Evolutionary conservation across 2,888 invertebrate species (phyloP).

Genomic region (Atrina japonica): DNA sequence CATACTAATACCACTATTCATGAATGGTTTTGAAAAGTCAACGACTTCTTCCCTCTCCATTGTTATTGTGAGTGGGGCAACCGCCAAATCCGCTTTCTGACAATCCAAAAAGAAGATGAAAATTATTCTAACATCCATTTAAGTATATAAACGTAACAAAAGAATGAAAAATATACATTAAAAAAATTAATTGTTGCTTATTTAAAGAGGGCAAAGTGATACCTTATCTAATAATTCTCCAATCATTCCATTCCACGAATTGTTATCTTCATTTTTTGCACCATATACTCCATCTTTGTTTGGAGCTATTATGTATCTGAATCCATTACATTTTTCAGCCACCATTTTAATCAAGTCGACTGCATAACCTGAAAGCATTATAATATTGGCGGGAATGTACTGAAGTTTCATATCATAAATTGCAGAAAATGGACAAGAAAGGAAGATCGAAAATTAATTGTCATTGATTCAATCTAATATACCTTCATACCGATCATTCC

Average conservation of each 20-base stretch:
- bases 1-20: constrained; percentile 96
- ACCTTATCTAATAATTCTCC: constrained; percentile 72
- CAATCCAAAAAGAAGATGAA: too few species aligned
- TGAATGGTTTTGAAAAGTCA: constrained; percentile 98
- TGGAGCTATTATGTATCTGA: constrained; percentile 91
- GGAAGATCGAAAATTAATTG: too few species aligned
- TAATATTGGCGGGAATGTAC: neutral
- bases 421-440: too few species aligned
- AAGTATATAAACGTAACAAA: too few species aligned
- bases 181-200: too few species aligned
- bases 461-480: constrained; percentile 38
- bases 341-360: constrained; percentile 93
- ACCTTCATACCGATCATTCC: constrained; percentile 85
- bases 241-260: constrained; percentile 78
- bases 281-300: constrained; percentile 94
- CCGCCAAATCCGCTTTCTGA: constrained; percentile 96
- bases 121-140: too few species aligned
- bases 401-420: too few species aligned
- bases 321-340: constrained; percentile 87
- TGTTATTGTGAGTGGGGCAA: constrained; percentile 97
- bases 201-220: too few species aligned
- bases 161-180: too few species aligned
- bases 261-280: constrained; percentile 65
- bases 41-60: constrained; percentile 95
- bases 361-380: constrained; percentile 87